Evolutionary conservation across 2,113 vertebrate species (phyloP), one percentile per base, ranked within the genome.

Genomic region (Otocyon megalotis): DNA sequence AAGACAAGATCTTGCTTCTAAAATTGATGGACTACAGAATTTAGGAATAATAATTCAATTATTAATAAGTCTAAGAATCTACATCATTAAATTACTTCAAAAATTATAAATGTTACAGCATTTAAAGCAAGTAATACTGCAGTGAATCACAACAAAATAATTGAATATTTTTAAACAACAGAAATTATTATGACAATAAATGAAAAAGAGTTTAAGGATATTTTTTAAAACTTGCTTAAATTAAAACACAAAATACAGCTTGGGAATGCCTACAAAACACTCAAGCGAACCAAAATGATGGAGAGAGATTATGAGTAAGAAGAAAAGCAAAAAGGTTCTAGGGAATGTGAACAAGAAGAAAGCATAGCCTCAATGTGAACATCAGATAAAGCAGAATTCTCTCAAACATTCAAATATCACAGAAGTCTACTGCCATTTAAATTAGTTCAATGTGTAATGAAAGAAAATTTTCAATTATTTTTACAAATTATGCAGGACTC

Each of bases 181-280:
- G 56, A 88, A 93, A 69, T 81, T 85, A 74, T 85, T n/a, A 77
- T 32, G 63, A 71, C n/a, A 81, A 72, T 43, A 90, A 90, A 77
- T 50, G 71, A 93, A 69, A 93, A 93, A 43, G 35, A 4, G 32
- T 65, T 91, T 71, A 63, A 88, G 80, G 11, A 24, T 60, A 11
- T 53, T 60, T 50, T 35, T 1, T 2, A 15, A 95, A 48, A 24
- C 13, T 32, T 82, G 65, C 60, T 80, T 48, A 71, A 89, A 32
- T 88, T 54, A 88, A 92, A 88, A 88, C 30, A 69, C 24, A 94
- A 93, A 87, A 82, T 54, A 12, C 8, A 48, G 74, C 37, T 95
- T 4, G 58, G 58, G 14, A 50, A 83, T 69, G 62, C n/a, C 91
- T 80, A 63, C 14, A 54, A 56, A 82, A 90, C 13, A 48, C 50